Base-by-base conservation (phyloP, 2,113 vertebrate genomes). In the Leptocoma aspasia region DNA sequence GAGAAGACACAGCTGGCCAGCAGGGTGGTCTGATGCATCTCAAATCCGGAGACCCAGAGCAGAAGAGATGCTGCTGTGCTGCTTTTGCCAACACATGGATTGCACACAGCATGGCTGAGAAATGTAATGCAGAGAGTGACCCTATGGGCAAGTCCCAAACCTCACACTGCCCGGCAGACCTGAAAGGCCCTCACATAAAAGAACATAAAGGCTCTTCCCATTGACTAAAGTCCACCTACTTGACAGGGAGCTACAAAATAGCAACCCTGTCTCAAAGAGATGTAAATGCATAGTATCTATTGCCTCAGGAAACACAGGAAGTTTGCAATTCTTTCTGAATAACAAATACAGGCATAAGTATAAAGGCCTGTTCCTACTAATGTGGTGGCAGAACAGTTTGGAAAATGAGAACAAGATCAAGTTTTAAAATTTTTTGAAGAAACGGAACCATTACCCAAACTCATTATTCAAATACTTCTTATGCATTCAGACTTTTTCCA, bases 1-100 rank as follows among this genome's bases (percentile, higher is more conserved):
- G 23, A 64, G 39, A 71, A 78, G 64, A 75, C 37, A 50, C 72
- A 92, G 80, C 54, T 86, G 89, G 82, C 63, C 71, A 80, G 63
- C 49, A 88, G 31, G 28, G 44, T 60, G 63, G 68, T 72, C 82
- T 5, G 2, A 37, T 11, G 31, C 42, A 68, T 70, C 37, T 53
- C 5, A 15, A 56, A 39, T 6, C 68, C 1, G 1, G 50, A 85
- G 52, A 28, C 33, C 33, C 56, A 35, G 39, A 39, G 68, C 73
- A 82, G 49, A 47, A 12, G 61, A 79, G 78, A 47, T 13, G 33
- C 28, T 63, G 47, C 83, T 42, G 23, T 13, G 44, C 50, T 45
- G 41, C 53, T 35, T n/a, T 35, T 80, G 42, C 68, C 54, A 37
- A 45, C 10, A 7, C 4, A 2, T 11, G 54, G 42, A 35, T 2